These are phyloP conservation scores for Brachymystax lenok DNA, from an alignment of 2,797 vertebrate species.

Conservation along the genomic window DNA sequence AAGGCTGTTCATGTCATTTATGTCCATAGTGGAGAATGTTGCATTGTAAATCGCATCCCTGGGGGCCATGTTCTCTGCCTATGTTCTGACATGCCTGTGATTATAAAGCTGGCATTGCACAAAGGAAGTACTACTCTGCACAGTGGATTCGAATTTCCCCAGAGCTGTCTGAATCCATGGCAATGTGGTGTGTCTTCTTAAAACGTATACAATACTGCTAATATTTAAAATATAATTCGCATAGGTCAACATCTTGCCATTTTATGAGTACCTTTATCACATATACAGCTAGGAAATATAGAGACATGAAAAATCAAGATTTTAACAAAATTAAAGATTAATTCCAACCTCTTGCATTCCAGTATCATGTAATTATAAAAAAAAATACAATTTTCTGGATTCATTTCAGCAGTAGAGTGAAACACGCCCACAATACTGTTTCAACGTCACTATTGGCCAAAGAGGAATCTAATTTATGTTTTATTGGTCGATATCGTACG, in stretches of 20 bases:
- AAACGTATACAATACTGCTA: no score
- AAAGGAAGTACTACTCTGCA: constrained; percentile 17
- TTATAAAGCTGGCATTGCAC: constrained; percentile 4
- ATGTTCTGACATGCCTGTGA: constrained; percentile 44
- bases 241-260: no score
- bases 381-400: background rate
- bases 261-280: no score
- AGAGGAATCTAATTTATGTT: background rate
- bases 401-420: background rate
- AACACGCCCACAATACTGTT: constrained; percentile 16
- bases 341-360: background rate
- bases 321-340: background rate
- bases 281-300: no score
- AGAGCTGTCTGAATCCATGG: background rate
- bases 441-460: constrained; percentile 22
- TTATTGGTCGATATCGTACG: constrained; percentile 52
- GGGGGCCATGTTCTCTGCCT: constrained; percentile 14
- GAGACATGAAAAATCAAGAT: background rate
- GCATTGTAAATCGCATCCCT: constrained; percentile 28
- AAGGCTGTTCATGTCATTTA: background rate
- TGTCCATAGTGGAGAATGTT: constrained; percentile 10
- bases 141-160: background rate
- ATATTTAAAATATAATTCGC: no score
- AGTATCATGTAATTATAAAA: background rate
- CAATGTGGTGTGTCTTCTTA: background rate